Conservation (phyloP, 2,888 invertebrate genomes). For the Stratiomys singularior region DNA sequence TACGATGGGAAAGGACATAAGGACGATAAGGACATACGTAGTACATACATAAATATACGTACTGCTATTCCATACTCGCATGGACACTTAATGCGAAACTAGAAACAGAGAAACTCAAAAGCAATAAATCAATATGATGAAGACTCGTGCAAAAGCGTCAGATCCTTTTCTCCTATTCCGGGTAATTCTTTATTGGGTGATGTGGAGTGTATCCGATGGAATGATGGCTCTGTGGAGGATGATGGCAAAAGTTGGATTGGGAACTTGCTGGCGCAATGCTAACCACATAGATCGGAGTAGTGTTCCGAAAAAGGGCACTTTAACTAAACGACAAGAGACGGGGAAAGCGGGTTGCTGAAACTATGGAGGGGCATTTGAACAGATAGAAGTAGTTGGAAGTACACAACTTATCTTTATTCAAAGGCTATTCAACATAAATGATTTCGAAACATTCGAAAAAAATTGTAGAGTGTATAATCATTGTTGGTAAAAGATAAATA, state of each 20-base stretch:
- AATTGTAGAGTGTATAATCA: too few species aligned
- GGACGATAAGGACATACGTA: constrained; percentile 31
- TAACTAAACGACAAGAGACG: neutral
- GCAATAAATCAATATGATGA: constrained; percentile 58
- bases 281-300: too few species aligned
- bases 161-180: constrained; percentile 24
- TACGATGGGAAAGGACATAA: constrained; percentile 3
- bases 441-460: too few species aligned
- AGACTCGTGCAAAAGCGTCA: constrained; percentile 52
- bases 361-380: too few species aligned
- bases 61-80: constrained; percentile 34
- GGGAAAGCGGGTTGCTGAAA: too few species aligned
- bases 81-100: constrained; percentile 50
- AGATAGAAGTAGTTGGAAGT: too few species aligned
- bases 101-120: constrained; percentile 56
- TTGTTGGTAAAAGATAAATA: too few species aligned
- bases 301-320: too few species aligned
- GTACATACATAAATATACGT: constrained; percentile 23
- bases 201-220: neutral
- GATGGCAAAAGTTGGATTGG: neutral
- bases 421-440: too few species aligned
- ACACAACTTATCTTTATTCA: too few species aligned
- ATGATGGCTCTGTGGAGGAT: neutral
- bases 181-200: constrained; percentile 15
- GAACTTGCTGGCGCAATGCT: neutral